Evolutionary conservation across 2,113 vertebrate species (phyloP), one percentile per base, ranked within the genome.

Genomic region (Ivindomyrus marchei): DNA sequence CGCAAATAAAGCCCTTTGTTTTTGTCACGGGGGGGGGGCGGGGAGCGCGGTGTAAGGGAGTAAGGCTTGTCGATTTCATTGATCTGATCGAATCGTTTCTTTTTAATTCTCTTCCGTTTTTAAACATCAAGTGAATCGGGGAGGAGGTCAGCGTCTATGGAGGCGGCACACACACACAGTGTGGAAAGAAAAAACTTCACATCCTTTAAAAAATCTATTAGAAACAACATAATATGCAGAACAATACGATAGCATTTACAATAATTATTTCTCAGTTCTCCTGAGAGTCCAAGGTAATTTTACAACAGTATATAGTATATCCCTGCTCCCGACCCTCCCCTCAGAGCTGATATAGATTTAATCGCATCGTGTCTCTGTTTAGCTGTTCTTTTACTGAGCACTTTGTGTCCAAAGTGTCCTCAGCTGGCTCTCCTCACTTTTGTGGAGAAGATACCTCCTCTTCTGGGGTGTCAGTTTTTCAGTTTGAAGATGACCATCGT

Each of bases 171-270:
- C 97, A 98, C 98, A 98, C 98, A 99, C 97, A 98, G 97, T 98
- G 98, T 98, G 98, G 96, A 98, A 94, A 95, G 93, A 93, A 94
- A 95, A 98, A 95, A 97, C 97, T 98, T 98, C 97, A 98, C 97
- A 98, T 98, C 98, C 97, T 99, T 98, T 97, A 98, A 98, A 97
- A 99, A 99, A 98, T 98, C 98, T 99, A 99, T 99, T 98, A 98
- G 98, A 99, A 99, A 99, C 98, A 99, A 99, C 97, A 97, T 97
- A 98, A 99, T 99, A 99, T 98, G 98, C 98, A 97, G 98, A 99
- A 99, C 98, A 99, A 97, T 98, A 98, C 98, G 97, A 98, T 97
- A 99, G 97, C 97, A 99, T 99, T 99, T 99, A 99, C 98, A 99
- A 98, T 98, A 99, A 96, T 98, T 97, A 97, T 97, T 97, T 98